Base-by-base conservation (phyloP, 2,797 vertebrate genomes). In the Allobates femoralis region DNA sequence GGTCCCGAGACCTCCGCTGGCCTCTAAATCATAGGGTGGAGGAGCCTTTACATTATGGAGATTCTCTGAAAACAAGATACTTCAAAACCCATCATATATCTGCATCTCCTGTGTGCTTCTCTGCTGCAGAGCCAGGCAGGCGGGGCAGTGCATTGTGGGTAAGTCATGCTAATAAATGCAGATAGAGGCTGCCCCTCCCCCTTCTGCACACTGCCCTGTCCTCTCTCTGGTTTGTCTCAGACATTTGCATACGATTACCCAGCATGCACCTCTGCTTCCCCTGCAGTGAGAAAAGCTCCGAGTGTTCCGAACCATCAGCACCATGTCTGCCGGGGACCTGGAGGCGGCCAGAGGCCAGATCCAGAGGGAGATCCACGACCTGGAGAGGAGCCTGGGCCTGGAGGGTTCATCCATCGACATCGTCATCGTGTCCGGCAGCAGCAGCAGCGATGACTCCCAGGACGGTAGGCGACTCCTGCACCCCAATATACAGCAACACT, bases 331-430 rank as follows among this genome's bases (percentile, higher is more conserved):
- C 18, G 87, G 90, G 86, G 89, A 93, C 32, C 74, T 96, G 8
- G 89, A 92, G 0, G 93, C 91, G 0, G 92, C 96, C 85, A 92
- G 94, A 80, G 93, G 96, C 83, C 92, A 92, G 64, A 92, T 97
- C 88, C 90, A 95, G 51, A 89, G 86, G 58, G 94, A 97, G 91
- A 96, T 97, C 41, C 90, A 94, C 79, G 91, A 95, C 79, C 88
- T 97, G 11, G 94, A 97, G 67, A 89, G 92, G 84, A 94, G 91
- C 62, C 90, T 97, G 66, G 93, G 92, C 1, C 90, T 90, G 32
- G 78, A 81, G 23, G 85, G 87, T 3, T 55, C 89, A 0, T 3
- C 74, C 0, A 1, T 81, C 0, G 83, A 89, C 0, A n/a, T n/a
- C n/a, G 30, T 73, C 11, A 78, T 69, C 0, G 5, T 81, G 26